Conservation (phyloP, 2,888 invertebrate species). For the Tetranychus piercei region DNA sequence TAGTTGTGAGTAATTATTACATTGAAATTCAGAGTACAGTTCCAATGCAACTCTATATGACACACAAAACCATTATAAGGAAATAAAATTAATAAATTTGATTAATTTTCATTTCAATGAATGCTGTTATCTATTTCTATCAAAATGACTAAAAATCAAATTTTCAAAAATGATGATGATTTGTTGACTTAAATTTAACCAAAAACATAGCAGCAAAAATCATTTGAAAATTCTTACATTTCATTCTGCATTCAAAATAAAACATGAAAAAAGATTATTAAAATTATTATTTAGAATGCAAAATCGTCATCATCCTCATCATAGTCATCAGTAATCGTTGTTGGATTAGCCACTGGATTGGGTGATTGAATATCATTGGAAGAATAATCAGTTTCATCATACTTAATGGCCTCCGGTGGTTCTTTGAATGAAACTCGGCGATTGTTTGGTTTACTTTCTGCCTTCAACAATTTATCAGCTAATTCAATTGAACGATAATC, state of each 20-base stretch:
- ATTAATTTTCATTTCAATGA: no score
- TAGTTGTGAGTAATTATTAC: no score
- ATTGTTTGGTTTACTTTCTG: background rate
- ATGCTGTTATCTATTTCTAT: no score
- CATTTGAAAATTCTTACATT: no score
- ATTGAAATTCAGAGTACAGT: no score
- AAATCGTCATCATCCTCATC: background rate
- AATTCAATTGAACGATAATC: background rate
- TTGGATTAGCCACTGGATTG: background rate
- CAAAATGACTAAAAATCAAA: no score
- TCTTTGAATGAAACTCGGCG: background rate
- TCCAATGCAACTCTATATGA: no score
- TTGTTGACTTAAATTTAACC: no score
- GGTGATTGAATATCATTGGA: background rate
- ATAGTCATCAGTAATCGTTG: background rate
- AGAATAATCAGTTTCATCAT: background rate
- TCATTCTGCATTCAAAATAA: background rate
- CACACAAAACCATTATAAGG: no score
- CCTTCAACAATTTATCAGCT: background rate
- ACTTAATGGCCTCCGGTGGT: background rate
- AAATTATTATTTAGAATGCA: background rate
- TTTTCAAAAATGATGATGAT: no score
- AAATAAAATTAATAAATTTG: no score
- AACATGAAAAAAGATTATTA: background rate
- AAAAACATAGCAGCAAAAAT: no score